phyloP scores from a whole-genome alignment of 2,888 invertebrate genomes.

The Drosophila tanythrix region DNA sequence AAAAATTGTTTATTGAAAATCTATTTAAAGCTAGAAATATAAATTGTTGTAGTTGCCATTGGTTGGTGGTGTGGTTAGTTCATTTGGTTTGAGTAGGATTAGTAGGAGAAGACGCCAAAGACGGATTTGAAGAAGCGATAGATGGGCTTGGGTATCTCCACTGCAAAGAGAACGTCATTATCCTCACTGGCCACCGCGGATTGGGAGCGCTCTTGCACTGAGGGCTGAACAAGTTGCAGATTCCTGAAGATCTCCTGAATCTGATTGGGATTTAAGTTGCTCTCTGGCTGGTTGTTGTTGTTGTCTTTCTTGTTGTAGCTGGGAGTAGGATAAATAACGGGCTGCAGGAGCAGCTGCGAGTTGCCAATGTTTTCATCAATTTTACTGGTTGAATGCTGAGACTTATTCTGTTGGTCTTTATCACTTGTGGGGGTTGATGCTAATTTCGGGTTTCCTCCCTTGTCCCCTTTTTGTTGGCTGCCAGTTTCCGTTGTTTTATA shows the following conservation, averaged over 20 bases:
- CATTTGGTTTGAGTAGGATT: not conserved
- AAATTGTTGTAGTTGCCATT: conserved; percentile 6
- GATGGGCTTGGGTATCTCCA: conserved; percentile 70
- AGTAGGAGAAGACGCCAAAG: conserved; percentile 63
- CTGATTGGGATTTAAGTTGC: conserved; percentile 10
- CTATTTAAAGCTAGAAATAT: conserved; percentile 24
- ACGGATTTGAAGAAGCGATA: conserved; percentile 69
- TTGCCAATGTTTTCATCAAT: conserved; percentile 18
- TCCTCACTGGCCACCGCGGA: conserved; percentile 45
- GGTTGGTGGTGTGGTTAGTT: not conserved
- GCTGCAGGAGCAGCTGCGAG: conserved; percentile 51
- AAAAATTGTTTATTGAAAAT: conserved; percentile 33
- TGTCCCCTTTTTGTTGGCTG: not conserved
- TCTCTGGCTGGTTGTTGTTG: conserved; percentile 3
- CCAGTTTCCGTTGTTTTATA: conserved; percentile 21
- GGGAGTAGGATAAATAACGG: conserved; percentile 27
- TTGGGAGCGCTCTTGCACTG: conserved; percentile 49
- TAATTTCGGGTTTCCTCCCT: not conserved
- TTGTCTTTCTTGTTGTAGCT: not conserved
- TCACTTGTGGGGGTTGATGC: not conserved
- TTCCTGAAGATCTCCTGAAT: conserved; percentile 39
- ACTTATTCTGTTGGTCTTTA: not conserved
- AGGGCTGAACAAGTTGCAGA: conserved; percentile 42
- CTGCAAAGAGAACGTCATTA: conserved; percentile 58
- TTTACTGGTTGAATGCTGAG: not conserved